These are phyloP conservation scores for Montipora efflorescens DNA, from an alignment of 64 coral and sea anemone genomes.

Conservation along the genomic window DNA sequence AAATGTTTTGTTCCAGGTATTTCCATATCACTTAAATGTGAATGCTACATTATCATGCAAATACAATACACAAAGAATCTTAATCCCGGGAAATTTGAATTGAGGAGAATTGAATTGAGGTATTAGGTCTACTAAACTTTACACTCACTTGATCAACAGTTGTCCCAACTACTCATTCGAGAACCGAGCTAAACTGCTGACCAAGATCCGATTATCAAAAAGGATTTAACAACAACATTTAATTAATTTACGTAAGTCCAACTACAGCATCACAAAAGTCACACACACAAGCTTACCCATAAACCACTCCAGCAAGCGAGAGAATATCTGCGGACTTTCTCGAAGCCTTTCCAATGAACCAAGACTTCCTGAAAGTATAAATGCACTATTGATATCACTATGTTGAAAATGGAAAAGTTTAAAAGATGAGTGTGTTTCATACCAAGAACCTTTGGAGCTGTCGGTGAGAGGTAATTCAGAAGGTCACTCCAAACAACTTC, in stretches of 20 bases:
- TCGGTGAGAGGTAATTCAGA: not conserved
- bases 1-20: no score
- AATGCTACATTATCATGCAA: no score
- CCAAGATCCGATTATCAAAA: no score
- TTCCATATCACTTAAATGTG: no score
- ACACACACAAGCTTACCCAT: not conserved
- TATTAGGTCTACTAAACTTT: no score
- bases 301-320: constrained; percentile 24
- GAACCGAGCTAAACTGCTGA: no score
- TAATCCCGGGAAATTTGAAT: no score
- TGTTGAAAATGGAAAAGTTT: not conserved
- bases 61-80: no score
- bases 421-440: not conserved
- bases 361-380: not conserved
- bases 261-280: not conserved
- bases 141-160: no score
- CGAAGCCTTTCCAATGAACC: not conserved
- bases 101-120: no score
- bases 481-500: constrained; percentile 35
- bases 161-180: no score
- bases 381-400: not conserved
- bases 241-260: not conserved
- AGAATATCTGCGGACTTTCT: not conserved
- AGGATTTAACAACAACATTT: no score
- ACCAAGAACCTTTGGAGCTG: constrained; percentile 10